Conservation (phyloP, 53 echinoderm and acorn worm genomes). For the Mesocentrotus franciscanus region DNA sequence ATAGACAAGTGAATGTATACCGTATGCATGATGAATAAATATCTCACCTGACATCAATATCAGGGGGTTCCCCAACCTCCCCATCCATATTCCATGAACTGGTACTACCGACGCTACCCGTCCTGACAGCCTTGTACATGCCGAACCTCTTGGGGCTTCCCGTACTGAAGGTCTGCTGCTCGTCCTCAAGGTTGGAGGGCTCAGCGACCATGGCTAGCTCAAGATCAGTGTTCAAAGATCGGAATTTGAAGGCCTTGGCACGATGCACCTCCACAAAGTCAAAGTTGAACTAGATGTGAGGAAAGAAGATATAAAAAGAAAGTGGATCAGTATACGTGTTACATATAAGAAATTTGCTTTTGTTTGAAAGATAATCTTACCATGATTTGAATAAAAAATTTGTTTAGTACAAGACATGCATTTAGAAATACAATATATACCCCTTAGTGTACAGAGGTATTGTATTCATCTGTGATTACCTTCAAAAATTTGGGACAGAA, state of each 20-base stretch:
- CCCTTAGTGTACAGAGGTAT: not conserved
- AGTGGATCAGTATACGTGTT: not conserved
- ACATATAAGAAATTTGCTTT: not conserved
- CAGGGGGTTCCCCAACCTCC: slow-evolving; percentile 83
- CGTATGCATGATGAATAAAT: not conserved
- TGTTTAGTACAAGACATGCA: not conserved
- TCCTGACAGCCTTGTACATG: slow-evolving; percentile 47
- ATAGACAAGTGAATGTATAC: not conserved
- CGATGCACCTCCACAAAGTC: slow-evolving; percentile 94
- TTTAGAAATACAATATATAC: not conserved
- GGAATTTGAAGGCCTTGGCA: slow-evolving; percentile 93
- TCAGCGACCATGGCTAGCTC: slow-evolving; percentile 54
- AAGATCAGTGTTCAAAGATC: slow-evolving; percentile 45
- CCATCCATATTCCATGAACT: slow-evolving; percentile 98
- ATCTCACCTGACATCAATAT: slow-evolving; percentile 92
- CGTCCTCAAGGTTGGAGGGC: slow-evolving; percentile 48
- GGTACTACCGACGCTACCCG: slow-evolving; percentile 75
- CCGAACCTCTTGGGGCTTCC: not conserved
- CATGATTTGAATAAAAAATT: not conserved
- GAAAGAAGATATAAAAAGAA: not conserved
- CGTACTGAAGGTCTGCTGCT: slow-evolving; percentile 18
- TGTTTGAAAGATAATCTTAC: not conserved
- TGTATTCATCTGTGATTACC: not conserved
- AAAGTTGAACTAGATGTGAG: slow-evolving; percentile 77
- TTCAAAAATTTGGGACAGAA: not conserved